Evolutionary conservation across 2,113 vertebrate genomes (phyloP).

Genomic region (Elephantulus edwardii): DNA sequence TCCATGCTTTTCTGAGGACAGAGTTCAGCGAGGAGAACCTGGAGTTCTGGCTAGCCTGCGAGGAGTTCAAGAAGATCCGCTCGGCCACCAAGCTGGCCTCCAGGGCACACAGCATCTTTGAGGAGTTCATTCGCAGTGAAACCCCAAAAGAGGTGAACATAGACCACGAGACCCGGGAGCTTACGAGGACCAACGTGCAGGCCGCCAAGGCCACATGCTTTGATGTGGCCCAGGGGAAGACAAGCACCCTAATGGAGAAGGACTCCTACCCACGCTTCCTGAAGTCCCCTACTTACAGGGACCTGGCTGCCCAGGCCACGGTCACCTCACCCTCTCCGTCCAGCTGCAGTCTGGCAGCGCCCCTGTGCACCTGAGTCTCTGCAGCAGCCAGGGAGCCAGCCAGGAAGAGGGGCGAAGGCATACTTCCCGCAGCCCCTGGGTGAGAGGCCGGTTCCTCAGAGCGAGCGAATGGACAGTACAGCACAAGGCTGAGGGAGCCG

Average conservation of each 20-base stretch:
- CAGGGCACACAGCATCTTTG: constrained; percentile 93
- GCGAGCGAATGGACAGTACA: constrained; percentile 15
- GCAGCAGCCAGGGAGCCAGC: not conserved
- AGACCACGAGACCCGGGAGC: constrained; percentile 87
- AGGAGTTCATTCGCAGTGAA: constrained; percentile 92
- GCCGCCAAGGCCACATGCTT: constrained; percentile 80
- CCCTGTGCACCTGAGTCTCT: constrained; percentile 79
- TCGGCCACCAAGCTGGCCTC: constrained; percentile 85
- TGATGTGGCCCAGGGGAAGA: constrained; percentile 85
- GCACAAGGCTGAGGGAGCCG: accelerated
- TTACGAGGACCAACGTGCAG: constrained; percentile 82
- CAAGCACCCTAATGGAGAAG: constrained; percentile 87
- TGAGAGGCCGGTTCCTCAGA: constrained; percentile 41
- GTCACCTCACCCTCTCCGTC: not conserved
- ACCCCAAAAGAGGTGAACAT: constrained; percentile 94
- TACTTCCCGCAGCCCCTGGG: constrained; percentile 25
- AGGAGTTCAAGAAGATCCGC: constrained; percentile 92
- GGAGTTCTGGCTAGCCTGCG: constrained; percentile 97
- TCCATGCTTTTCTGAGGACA: constrained; percentile 92
- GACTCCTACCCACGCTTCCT: constrained; percentile 89
- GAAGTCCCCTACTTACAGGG: constrained; percentile 84
- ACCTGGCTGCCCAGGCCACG: constrained; percentile 81
- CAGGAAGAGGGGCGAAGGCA: constrained; percentile 45
- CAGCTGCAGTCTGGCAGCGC: constrained; percentile 66
- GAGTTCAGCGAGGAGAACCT: constrained; percentile 99